phyloP scores from a whole-genome alignment of 2,888 invertebrate genomes.

The Galeruca laticollis region DNA sequence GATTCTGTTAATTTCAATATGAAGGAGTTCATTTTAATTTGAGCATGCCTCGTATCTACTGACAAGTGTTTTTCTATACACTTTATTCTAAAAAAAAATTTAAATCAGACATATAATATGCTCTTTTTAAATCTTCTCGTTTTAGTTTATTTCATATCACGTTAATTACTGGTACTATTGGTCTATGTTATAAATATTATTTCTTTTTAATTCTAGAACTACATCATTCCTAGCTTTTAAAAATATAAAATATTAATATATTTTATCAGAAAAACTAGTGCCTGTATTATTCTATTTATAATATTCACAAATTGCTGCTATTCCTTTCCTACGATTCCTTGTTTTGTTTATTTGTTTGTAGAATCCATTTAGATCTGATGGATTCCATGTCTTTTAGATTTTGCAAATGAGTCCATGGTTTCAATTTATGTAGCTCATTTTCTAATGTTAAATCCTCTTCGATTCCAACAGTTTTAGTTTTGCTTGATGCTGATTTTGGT shows the following conservation, averaged over 20 bases:
- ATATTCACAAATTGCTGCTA: conserved; percentile 15
- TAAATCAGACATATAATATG: no score
- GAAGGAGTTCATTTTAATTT: neutral
- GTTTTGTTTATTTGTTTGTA: conserved; percentile 52
- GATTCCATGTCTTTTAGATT: conserved; percentile 62
- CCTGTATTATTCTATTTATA: conserved; percentile 19
- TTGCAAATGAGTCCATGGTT: conserved; percentile 64
- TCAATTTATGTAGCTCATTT: conserved; percentile 63
- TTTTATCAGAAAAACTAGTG: conserved; percentile 8
- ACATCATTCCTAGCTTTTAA: neutral
- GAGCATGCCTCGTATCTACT: neutral
- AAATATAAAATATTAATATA: conserved; percentile 9
- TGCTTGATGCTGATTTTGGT: conserved; percentile 55
- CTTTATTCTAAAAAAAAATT: no score
- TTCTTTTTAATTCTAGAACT: no score
- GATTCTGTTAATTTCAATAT: no score
- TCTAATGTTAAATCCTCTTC: conserved; percentile 61
- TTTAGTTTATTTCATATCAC: neutral
- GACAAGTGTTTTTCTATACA: no score
- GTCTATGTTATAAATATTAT: neutral
- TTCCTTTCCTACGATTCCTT: conserved; percentile 16
- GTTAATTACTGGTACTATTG: neutral
- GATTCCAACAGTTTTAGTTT: conserved; percentile 46
- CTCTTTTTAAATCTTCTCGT: no score
- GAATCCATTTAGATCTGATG: conserved; percentile 60